A percentile compares a stretch with the other conserved stretches of the same genome.
Conservation (phyloP, 2,797 vertebrate species). For the Etheostoma perlongum region DNA sequence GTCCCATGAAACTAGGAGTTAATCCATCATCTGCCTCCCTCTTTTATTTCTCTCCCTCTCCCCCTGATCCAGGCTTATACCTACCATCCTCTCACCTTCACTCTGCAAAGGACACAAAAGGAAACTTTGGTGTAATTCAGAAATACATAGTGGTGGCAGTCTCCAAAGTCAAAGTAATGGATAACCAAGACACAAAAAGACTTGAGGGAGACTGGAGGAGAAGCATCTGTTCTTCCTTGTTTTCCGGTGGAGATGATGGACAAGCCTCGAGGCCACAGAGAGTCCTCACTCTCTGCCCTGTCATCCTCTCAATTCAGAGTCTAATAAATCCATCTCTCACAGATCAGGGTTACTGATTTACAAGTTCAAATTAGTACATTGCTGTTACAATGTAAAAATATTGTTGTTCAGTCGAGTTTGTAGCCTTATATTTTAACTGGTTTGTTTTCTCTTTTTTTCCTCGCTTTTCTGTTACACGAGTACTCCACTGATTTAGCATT, state of each 20-base stretch:
- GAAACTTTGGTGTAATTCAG: constrained; percentile 78
- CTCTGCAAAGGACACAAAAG: constrained; percentile 71
- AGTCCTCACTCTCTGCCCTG: constrained; percentile 50
- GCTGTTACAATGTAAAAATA: not conserved
- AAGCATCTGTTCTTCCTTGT: constrained; percentile 52
- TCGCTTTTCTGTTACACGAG: not conserved
- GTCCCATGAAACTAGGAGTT: constrained; percentile 83
- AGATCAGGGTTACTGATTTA: constrained; percentile 41
- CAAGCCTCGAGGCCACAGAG: constrained; percentile 54
- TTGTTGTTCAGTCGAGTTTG: not conserved
- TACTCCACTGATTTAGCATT: not conserved
- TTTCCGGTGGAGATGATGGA: constrained; percentile 53
- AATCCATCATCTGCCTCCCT: constrained; percentile 83
- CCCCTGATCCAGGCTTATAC: constrained; percentile 77
- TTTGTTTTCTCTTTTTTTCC: not conserved
- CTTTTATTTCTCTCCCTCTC: constrained; percentile 68
- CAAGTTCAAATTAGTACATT: constrained; percentile 34
- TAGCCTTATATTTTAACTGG: not conserved
- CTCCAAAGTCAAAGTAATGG: constrained; percentile 79
- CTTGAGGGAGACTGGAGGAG: constrained; percentile 44
- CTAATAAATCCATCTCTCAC: constrained; percentile 67
- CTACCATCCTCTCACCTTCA: constrained; percentile 81
- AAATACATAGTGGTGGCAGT: constrained; percentile 67
- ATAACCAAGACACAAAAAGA: constrained; percentile 67
- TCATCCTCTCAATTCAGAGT: constrained; percentile 45